Conservation (phyloP, 2,888 invertebrate species). For the Pteria penguin region DNA sequence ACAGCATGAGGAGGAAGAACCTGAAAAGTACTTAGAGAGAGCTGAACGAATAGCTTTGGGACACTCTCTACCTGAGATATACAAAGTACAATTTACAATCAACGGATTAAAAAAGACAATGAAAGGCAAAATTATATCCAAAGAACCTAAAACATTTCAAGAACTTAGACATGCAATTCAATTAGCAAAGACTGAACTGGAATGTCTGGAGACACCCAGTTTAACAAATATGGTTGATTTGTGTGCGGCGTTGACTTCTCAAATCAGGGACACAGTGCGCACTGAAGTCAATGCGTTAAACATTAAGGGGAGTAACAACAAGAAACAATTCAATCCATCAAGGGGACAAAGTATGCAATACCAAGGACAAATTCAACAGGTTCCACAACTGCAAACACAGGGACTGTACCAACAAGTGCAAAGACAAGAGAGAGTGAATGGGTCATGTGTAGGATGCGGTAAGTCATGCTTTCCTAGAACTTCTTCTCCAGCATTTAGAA, state of each 20-base stretch:
- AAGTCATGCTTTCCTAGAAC: slow-evolving; percentile 17
- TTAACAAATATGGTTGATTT: background rate
- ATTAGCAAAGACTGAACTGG: background rate
- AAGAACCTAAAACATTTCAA: background rate
- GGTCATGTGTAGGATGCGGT: slow-evolving; percentile 13
- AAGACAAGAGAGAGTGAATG: background rate
- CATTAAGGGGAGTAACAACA: background rate
- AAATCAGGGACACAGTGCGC: background rate
- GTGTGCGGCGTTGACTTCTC: background rate
- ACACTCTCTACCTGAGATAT: background rate
- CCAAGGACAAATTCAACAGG: background rate
- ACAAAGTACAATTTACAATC: background rate
- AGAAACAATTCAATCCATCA: background rate
- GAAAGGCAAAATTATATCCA: background rate
- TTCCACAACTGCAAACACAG: background rate
- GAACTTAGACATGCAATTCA: background rate
- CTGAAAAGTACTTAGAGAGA: background rate
- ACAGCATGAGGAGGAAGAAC: background rate
- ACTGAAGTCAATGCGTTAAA: background rate
- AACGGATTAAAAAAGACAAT: background rate
- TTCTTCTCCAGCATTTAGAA: slow-evolving; percentile 11
- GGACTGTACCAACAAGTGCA: background rate
- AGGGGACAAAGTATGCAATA: background rate
- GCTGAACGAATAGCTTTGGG: background rate
- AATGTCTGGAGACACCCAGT: too few species aligned